Base-by-base conservation (phyloP, 2,888 invertebrate species). In the Conops quadrifasciatus region DNA sequence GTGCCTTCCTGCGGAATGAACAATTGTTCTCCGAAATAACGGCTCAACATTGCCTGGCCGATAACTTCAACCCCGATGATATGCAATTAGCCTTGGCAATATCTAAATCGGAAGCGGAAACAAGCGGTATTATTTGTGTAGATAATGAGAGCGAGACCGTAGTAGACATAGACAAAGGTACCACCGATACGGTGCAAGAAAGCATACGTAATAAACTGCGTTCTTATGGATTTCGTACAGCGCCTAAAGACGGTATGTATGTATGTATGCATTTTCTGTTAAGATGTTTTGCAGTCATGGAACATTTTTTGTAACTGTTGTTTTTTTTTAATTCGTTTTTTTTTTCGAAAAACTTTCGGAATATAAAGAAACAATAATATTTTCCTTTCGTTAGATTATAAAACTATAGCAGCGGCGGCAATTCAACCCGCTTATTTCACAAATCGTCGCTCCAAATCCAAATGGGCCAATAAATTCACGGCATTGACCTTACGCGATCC, bases 81-180 rank as follows among this genome's bases (percentile, higher is more conserved):
- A 83, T 92, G 73, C 90, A 91, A 81, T 79, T 92, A 82, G 92
- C 91, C 58, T 86, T 92, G 76, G 91, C 91, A 16, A 81, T 92
- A 71, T 91, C 92, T 2, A 89, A 88, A 79, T 92, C 92, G 0
- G 84, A 84, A 73, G 77, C 78, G 0, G 81, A 85, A 60, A 76
- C 74, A 43, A 74, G 73, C 36, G 78, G 78, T 2, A 21, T 72
- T 15, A 30, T 69, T 2, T 68, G 74, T 2, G 53, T 73, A 5
- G 68, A 72, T 3, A 74, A 75, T 5, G 72, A 75, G 1, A 26
- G 69, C 2, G 69, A 72, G n/a, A 75, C 78, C 0, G 70, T 67
- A 5, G 76, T 75, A 1, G 75, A 72, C 13, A 70, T 78, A 0
- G 71, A 77, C 13, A 47, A 77, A 1, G 28, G 74, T 5, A 70